Base-by-base conservation (phyloP, 64 coral and sea anemone genomes). In the Anthopleura sola region DNA sequence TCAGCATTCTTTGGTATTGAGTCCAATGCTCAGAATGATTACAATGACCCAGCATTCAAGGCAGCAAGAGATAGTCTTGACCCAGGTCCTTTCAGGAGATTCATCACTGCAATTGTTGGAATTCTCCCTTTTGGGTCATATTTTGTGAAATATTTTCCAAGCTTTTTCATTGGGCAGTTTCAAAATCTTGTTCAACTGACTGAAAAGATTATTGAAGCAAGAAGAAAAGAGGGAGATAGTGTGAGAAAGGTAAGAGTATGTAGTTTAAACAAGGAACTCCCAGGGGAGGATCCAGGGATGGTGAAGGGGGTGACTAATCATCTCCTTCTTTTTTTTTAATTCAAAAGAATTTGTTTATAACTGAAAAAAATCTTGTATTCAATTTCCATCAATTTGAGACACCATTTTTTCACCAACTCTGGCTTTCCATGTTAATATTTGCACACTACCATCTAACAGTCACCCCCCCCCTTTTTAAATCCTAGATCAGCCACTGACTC, bases 31-130 rank as follows among this genome's bases (percentile, higher is more conserved):
- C 50, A 53, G 50, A 53, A 53, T 53, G 50, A 81, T 40, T 81
- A 81, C 37, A 38, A 81, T 81, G 78, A 81, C 24, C 78, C 78
- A 81, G 78, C 78, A 28, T 81, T 81, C 78, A 81, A 37, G 37
- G 78, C 78, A 44, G 78, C 8, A 81, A 16, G 78, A 36, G 46
- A 81, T 8, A 44, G 36, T 46, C 36, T 81, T 8, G 36, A 37
- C 16, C 36, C 78, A 17, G 36, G 36, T 34, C 34, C 34, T 20
- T 28, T 49, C 37, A 37, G 78, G 11, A 37, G 28, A 36, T 12
- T 21, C 8, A 39, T 81, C 6, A 37, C 21, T 6, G 0, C 9
- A 12, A 0, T 81, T 31, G 16, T 81, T 39, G 6, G 8, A 1
- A 37, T 81, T 23, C 1, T 81, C 1, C 78, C 78, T 24, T 81